Base-by-base conservation (phyloP, 2,113 vertebrate species). In the Stegostoma tigrinum region DNA sequence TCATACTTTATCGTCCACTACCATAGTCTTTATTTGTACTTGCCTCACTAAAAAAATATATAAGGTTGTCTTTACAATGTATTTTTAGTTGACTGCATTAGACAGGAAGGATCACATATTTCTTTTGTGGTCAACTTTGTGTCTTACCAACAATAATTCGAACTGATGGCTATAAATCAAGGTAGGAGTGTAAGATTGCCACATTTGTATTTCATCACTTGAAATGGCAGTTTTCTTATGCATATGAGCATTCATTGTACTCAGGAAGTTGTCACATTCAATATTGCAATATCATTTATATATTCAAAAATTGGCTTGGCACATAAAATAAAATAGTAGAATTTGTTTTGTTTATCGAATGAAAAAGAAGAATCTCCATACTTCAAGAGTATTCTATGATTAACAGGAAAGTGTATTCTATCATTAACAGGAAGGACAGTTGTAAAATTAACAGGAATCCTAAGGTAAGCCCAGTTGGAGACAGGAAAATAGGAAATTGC, bases 111-210 rank as follows among this genome's bases (percentile, higher is more conserved):
- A 5, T 91, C 34, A n/a, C 89, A 38, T 42, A 38, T 93, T 93
- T 93, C 61, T 23, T 66, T 93, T 19, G 66, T 91, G 89, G 89
- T n/a, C 55, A 14, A 23, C 61, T 93, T 34, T 45, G 38, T 5
- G 0, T 67, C 17, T 66, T 93, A n/a, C 61, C 34, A 66, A 23
- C 5, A 66, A 61, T 93, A 93, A 93, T 66, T 66, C 61, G 66
- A 61, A 67, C 89, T 38, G n/a, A 93, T 93, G 89, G 34, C n/a
- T n/a, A n/a, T 66, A 93, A 93, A 67, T 93, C 67, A 93, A 93
- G 64, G 30, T 17, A 93, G 34, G 64, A 93, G 34, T 66, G 15
- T 3, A n/a, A 61, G 38, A 66, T 64, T 61, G 21, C 89, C 19
- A 38, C 55, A 38, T 34, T n/a, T n/a, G 87, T 91, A 91, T n/a